Evolutionary conservation across 35 echinoderm and acorn worm species (phyloP), one percentile per base, ranked within the genome.

Genomic region (Anneissia japonica): DNA sequence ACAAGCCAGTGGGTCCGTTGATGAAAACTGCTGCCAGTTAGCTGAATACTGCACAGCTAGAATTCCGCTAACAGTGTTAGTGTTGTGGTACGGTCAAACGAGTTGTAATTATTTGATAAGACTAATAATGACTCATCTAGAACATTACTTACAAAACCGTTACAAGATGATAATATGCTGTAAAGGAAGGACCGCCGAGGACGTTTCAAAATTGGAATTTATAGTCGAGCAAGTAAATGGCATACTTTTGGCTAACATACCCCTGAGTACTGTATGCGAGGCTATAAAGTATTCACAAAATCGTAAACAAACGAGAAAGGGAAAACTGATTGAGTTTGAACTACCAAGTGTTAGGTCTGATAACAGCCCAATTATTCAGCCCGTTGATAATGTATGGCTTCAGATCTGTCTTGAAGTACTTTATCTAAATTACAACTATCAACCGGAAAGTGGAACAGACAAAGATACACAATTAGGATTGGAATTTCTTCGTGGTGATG

Each of bases 51-150:
- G 79, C 36, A 4, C 23, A 77, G 73, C 75, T 21, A 31, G 14
- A 38, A 79, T 74, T 38, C 81, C 87, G 35, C 31, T 89, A 39
- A 83, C 81, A 10, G 41, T 89, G 0, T 74, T 89, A 9, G 73
- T 89, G 30, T 30, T 89, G 28, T 89, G 87, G 87, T 89, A 89
- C 45, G 79, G 55, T 28, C 41, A 39, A 39, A 75, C 19, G 4
- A 80, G 75, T 17, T 76, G 26, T 37, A 30, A 82, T 19, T 23
- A 21, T 7, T 74, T 77, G 36, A 30, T 83, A 38, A 35, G 36
- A 13, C 14, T 51, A 0, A 36, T 82, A 30, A 21, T 89, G 80
- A 36, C 0, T 30, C 81, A 89, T 30, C 36, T 89, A 36, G 87
- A 89, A 74, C 46, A 79, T 19, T 32, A 46, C 35, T 16, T 82